Percentiles rank a stretch among this genome's conserved stretches.
Evolutionary conservation across 1,140 invertebrate genomes (phyloP).

Genomic region (Eufriesea mexicana): DNA sequence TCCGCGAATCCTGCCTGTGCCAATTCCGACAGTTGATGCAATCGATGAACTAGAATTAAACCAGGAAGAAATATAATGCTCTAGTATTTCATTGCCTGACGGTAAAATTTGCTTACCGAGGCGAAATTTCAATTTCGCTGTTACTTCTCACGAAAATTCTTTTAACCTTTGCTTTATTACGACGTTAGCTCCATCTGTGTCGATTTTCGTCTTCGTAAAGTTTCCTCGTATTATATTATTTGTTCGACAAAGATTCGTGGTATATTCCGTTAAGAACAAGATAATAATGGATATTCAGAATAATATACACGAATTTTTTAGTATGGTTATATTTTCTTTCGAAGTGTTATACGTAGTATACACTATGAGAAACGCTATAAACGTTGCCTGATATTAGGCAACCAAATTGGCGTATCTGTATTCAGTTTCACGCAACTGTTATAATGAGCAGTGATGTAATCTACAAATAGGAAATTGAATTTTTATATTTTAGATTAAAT

Average conservation of each 20-base stretch:
- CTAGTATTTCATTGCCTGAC: slow-evolving; percentile 14
- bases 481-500: too few relatives aligned
- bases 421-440: neutral
- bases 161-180: neutral
- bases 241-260: too few relatives aligned
- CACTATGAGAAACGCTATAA: too few relatives aligned
- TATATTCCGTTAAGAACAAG: too few relatives aligned
- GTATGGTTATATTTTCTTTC: too few relatives aligned
- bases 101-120: neutral
- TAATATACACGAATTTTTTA: too few relatives aligned
- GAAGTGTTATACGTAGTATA: too few relatives aligned
- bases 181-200: neutral
- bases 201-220: too few relatives aligned
- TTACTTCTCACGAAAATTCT: neutral
- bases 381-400: neutral
- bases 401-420: neutral
- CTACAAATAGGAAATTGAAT: too few relatives aligned
- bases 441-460: too few relatives aligned
- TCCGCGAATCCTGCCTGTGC: slow-evolving; percentile 35
- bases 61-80: slow-evolving; percentile 7
- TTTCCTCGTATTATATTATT: too few relatives aligned
- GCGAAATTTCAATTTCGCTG: neutral
- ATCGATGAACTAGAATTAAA: slow-evolving; percentile 51
- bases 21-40: slow-evolving; percentile 27
- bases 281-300: too few relatives aligned